These are phyloP conservation scores for mouse (Mus musculus) DNA, from an alignment of 2,113 vertebrate genomes.

Conservation along the genomic window GRCm39 chrX:51946501-51947000, in stretches of 20 bases:
- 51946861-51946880: neutral
- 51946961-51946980: too few relatives aligned
- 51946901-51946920: too few relatives aligned
- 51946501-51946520: neutral
- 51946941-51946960: too few relatives aligned
- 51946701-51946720: neutral
- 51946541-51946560: neutral
- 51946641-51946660: neutral
- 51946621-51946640: neutral
- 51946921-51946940: too few relatives aligned
- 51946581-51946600: neutral
- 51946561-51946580: neutral
- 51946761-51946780: neutral
- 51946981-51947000: too few relatives aligned
- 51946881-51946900: too few relatives aligned
- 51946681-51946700: neutral
- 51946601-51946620: neutral
- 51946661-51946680: neutral
- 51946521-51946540: neutral
- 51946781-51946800: neutral
- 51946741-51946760: neutral
- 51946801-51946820: too few relatives aligned
- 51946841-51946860: neutral
- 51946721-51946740: neutral
- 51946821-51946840: neutral